Percentiles rank a stretch among this genome's conserved stretches.
Evolutionary conservation across 2,888 invertebrate species (phyloP).

Genomic region (Cetonia aurata): DNA sequence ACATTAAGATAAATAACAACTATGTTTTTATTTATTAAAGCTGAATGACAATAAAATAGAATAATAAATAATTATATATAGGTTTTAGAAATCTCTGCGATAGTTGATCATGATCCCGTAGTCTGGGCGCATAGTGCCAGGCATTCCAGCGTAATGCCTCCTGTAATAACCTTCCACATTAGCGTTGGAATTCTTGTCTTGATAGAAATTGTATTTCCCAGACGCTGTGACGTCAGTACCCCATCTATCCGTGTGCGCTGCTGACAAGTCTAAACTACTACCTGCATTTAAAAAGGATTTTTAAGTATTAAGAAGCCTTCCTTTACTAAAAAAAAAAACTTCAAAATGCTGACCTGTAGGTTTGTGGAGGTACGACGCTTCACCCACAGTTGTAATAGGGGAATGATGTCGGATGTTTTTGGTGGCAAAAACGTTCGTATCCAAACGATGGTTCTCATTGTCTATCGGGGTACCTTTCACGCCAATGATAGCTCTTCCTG

Average conservation of each 20-base stretch:
- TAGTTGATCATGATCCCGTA: background rate
- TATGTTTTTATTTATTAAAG: too few relatives aligned
- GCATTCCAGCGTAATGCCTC: slow-evolving; percentile 16
- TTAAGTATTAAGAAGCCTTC: background rate
- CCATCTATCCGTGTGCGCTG: slow-evolving; percentile 20
- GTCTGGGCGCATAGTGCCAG: background rate
- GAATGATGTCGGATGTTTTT: slow-evolving; percentile 16
- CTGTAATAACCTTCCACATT: background rate
- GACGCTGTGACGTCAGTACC: slow-evolving; percentile 41
- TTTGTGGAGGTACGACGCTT: slow-evolving; percentile 24
- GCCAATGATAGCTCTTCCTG: slow-evolving; percentile 20
- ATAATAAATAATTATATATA: too few relatives aligned
- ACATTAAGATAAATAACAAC: too few relatives aligned
- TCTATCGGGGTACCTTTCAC: slow-evolving; percentile 25
- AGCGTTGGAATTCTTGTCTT: slow-evolving; percentile 17
- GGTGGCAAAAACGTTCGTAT: slow-evolving; percentile 28
- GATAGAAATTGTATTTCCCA: slow-evolving; percentile 41
- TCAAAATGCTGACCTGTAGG: slow-evolving; percentile 26
- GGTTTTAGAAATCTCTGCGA: background rate
- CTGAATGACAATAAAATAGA: too few relatives aligned
- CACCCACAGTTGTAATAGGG: slow-evolving; percentile 28
- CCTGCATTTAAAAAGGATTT: slow-evolving; percentile 1
- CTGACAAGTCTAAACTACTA: slow-evolving; percentile 23
- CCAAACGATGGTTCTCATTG: slow-evolving; percentile 32
- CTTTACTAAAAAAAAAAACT: background rate